Base-by-base conservation (phyloP, 1,140 invertebrate genomes). In the Drosophila saltans region DNA sequence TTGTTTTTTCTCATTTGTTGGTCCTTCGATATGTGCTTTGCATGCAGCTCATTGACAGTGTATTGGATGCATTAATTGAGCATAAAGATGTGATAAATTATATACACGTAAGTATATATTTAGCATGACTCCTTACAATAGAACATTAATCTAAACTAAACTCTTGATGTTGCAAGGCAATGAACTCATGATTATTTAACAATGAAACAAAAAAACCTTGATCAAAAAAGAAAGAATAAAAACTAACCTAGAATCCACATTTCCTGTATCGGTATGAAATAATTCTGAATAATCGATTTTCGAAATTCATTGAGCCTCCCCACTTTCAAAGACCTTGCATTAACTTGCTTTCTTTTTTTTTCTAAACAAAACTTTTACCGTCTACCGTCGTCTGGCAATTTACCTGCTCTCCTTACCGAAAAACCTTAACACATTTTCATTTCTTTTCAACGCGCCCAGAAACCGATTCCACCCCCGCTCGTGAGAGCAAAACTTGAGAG, bases 391-490 rank as follows among this genome's bases (percentile, higher is more conserved):
- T 52, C 21, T 52, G 9, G 45, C 21, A 52, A 24, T 21, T 48
- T 24, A 48, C 7, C 21, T 48, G 45, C 16, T 24, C 45, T 52
- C 11, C 70, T 73, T 73, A 58, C 61, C 71, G n/a, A 79, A 77
- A 77, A 82, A 80, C 71, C 77, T 69, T 57, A 80, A 70, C 81
- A 80, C 81, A 84, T 83, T 83, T 84, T 85, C 77, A 84, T 85
- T 84, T 85, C 69, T 81, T 80, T 84, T 84, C 81, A 85, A 78
- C 62, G 72, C 80, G 66, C 57, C 41, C 68, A 40, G 6, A 36
- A 36, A 36, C 73, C 3, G 33, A 30, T 30, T 30, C 28, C 28
- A 30, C 33, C 33, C 33, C 33, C 33, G 33, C 33, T 1, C 33
- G 33, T 1, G 6, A 21, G 21, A 48, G 8, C 10, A 24, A 76